Evolutionary conservation across 2,113 vertebrate species (phyloP).

Genomic region (Chrysemys picta): DNA sequence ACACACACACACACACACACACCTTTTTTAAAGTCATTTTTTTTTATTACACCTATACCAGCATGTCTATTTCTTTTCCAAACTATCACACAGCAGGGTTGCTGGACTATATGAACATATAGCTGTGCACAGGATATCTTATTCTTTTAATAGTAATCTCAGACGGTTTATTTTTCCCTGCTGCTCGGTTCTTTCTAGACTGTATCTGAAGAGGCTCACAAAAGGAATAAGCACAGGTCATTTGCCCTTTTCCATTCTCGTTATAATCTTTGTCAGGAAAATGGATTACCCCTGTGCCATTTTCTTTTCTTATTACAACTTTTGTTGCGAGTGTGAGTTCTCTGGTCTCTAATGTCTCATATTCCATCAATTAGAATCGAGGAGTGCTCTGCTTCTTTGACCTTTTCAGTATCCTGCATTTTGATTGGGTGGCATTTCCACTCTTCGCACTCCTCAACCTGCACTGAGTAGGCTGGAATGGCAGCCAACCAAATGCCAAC

Average conservation of each 20-base stretch:
- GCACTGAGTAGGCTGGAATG: neutral
- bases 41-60: slow-evolving; percentile 12
- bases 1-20: too few relatives aligned
- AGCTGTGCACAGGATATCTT: neutral
- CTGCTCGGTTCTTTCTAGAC: neutral
- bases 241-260: slow-evolving; percentile 38
- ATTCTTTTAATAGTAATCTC: neutral
- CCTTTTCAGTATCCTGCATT: slow-evolving; percentile 74
- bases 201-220: neutral
- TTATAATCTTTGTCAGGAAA: slow-evolving; percentile 47
- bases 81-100: too few relatives aligned
- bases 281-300: slow-evolving; percentile 44
- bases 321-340: slow-evolving; percentile 42
- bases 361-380: slow-evolving; percentile 57
- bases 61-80: slow-evolving; percentile 16
- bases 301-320: slow-evolving; percentile 63
- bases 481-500: slow-evolving; percentile 53
- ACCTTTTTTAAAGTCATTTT: neutral
- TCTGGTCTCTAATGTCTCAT: slow-evolving; percentile 48
- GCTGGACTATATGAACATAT: neutral
- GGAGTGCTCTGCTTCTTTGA: slow-evolving; percentile 53
- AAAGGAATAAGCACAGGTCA: slow-evolving; percentile 27
- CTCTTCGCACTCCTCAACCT: slow-evolving; percentile 43
- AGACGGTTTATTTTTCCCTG: neutral
- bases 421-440: slow-evolving; percentile 60